Evolutionary conservation across 92 coral and sea anemone genomes (phyloP), one percentile per base, ranked within the genome.

Genomic region (Umimayanthus kanabou): DNA sequence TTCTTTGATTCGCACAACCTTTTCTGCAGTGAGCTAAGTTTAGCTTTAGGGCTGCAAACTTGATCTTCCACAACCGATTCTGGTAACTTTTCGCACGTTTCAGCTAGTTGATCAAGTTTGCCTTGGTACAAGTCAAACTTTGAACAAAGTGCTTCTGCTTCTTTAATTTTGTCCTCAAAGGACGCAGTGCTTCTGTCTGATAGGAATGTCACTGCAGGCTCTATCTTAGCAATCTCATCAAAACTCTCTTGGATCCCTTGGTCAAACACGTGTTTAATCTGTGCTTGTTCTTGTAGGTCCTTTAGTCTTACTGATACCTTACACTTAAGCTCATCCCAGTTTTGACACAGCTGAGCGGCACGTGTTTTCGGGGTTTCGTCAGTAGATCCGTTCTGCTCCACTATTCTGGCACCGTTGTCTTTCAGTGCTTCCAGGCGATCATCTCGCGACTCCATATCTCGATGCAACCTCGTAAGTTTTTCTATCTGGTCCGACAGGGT

Each of bases 361-460:
- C 89, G 94, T 85, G 67, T 86, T 65, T 82, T 82, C 14, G 94
- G 84, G 39, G 86, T 23, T 70, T 71, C 64, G 13, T 67, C 77
- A n/a, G 88, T 61, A 37, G 65, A 83, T 10, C 80, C 86, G 70
- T 73, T 79, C 64, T 70, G 82, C 42, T 58, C 40, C 20, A 49
- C 75, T 22, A 94, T 78, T 45, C 71, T 89, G 23, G 39, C 81
- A 25, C 90, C 92, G 50, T 74, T 92, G 80, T 90, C 92, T 26
- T 88, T 89, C 65, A 93, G 82, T 39, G 80, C 85, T 71, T 80
- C 80, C 88, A 95, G 88, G 70, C 88, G 94, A 85, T 65, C 89
- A 37, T 93, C 96, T 79, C 96, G 92, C 16, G 95, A 88, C 80
- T 91, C 93, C 92, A 95, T 91, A 29, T 95, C 98, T 14, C 85